These are phyloP conservation scores for Pomatorhinus ruficollis DNA, from an alignment of 2,113 vertebrate species.

Conservation along the genomic window DNA sequence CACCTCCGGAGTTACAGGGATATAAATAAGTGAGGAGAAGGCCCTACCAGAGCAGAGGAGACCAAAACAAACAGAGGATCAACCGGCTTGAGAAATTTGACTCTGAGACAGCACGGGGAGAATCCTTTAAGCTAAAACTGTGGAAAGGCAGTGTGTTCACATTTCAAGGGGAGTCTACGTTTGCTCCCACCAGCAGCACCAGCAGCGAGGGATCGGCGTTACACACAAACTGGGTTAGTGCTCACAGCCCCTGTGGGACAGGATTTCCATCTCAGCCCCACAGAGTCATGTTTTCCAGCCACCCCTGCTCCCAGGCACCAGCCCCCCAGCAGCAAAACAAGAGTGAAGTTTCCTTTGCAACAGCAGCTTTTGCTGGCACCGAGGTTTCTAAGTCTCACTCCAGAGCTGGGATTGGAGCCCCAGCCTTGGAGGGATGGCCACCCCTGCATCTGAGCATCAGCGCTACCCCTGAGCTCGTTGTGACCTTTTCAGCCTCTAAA, in stretches of 20 bases:
- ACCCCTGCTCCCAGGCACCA: neutral
- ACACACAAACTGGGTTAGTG: neutral
- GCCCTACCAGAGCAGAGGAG: neutral
- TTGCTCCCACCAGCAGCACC: neutral
- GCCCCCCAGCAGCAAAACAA: neutral
- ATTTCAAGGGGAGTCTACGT: neutral
- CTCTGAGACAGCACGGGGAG: neutral
- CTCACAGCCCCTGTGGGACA: neutral
- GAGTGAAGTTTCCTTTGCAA: neutral
- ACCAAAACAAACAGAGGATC: constrained; percentile 26
- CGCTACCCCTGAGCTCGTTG: neutral
- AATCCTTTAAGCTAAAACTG: neutral
- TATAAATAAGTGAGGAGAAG: constrained; percentile 48
- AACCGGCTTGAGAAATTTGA: neutral
- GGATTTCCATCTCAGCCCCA: neutral
- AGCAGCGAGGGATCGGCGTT: neutral
- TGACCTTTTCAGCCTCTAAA: neutral
- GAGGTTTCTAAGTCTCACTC: neutral
- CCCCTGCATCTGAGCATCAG: neutral
- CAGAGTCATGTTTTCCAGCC: neutral
- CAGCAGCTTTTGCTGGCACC: neutral
- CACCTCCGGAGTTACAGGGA: neutral
- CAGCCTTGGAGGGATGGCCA: neutral
- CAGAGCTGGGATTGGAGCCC: neutral
- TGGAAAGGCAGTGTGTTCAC: neutral